A percentile compares a stretch with the other conserved stretches of the same genome.
Conservation (phyloP, 2,888 invertebrate species). For the Amiota mariae region DNA sequence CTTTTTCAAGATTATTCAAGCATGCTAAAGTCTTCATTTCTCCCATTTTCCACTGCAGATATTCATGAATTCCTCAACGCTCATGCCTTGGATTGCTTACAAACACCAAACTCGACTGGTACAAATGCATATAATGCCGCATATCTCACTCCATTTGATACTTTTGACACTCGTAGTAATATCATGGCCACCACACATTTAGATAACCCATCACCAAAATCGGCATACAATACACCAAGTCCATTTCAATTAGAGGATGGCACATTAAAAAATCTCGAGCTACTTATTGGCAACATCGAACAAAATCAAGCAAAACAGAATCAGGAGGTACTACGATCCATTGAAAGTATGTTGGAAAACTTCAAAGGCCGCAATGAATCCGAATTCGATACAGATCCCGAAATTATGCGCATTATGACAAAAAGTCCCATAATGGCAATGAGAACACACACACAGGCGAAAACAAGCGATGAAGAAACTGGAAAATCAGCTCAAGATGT, state of each 20-base stretch:
- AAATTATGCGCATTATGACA: conserved; percentile 67
- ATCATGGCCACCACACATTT: conserved; percentile 15
- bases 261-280: conserved; percentile 72
- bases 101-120: conserved; percentile 51
- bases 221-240: conserved; percentile 55
- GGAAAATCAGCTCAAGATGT: conserved; percentile 61
- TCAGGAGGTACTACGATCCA: conserved; percentile 66
- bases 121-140: conserved; percentile 27
- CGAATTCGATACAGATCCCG: conserved; percentile 64
- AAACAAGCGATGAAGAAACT: conserved; percentile 43
- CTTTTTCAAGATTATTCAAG: background rate
- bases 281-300: conserved; percentile 73
- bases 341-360: conserved; percentile 69
- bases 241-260: conserved; percentile 62
- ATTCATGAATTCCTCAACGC: conserved; percentile 72
- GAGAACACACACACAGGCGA: conserved; percentile 41
- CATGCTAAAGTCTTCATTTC: conserved; percentile 10
- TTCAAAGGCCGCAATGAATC: conserved; percentile 59
- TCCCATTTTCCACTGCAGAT: conserved; percentile 61
- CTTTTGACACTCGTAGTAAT: conserved; percentile 54
- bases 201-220: conserved; percentile 42
- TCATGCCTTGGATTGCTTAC: conserved; percentile 69
- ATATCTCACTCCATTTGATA: conserved; percentile 50
- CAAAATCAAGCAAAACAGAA: conserved; percentile 72
- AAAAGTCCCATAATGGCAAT: conserved; percentile 71